Evolutionary conservation across 2,888 invertebrate genomes (phyloP).

Genomic region (Theristus sp.): DNA sequence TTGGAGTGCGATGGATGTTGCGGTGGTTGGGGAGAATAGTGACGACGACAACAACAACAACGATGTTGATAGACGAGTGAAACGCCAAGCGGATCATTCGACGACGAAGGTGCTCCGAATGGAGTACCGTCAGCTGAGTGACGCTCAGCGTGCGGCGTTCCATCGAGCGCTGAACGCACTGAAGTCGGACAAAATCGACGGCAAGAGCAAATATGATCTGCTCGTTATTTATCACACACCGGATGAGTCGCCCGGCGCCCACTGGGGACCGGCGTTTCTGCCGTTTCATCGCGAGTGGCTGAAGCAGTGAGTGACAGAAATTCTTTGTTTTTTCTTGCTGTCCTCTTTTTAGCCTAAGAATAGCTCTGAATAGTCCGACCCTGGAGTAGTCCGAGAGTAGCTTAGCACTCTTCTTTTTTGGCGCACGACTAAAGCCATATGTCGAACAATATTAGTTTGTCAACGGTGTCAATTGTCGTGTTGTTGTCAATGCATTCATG

Average conservation of each 20-base stretch:
- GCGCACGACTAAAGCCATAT: background rate
- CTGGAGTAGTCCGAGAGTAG: no score
- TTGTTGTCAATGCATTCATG: no score
- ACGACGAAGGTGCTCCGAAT: conserved; percentile 17
- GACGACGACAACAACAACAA: background rate
- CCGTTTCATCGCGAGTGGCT: conserved; percentile 24
- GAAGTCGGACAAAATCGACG: conserved; percentile 22
- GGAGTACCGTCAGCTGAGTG: conserved; percentile 21
- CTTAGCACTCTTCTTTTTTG: no score
- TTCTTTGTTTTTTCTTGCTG: background rate
- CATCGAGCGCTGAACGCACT: conserved; percentile 17
- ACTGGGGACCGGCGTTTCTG: no score
- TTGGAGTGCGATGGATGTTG: background rate
- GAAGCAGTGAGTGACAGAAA: conserved; percentile 10
- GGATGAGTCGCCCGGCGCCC: conserved; percentile 3
- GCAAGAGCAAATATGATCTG: conserved; percentile 16
- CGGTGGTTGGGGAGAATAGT: background rate
- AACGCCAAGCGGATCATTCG: no score
- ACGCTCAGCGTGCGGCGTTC: conserved; percentile 17
- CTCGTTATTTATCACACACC: conserved; percentile 6
- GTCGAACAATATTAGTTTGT: no score
- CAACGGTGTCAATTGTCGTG: no score
- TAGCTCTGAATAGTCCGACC: background rate
- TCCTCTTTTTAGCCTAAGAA: background rate
- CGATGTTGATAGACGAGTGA: no score